Evolutionary conservation across 2,888 invertebrate species (phyloP), one percentile per base, ranked within the genome.

Genomic region (Aphodius granarius): DNA sequence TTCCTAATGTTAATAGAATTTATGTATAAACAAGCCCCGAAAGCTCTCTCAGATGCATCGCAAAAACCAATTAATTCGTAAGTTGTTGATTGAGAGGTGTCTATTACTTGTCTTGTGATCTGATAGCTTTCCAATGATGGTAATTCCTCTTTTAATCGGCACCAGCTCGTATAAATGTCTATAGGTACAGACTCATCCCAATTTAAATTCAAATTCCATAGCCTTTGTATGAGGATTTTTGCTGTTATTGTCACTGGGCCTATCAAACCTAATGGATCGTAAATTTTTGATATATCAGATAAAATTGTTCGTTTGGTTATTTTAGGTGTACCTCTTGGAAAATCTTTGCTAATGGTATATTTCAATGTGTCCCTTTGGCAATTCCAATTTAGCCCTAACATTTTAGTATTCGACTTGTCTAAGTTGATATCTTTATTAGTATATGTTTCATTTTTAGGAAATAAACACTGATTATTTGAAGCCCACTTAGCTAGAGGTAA

Each of bases 1-100:
- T 62, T 62, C 3, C n/a, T 0, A 43, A 13, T 66, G n/a, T 13
- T 21, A 5, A 20, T 15, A 6, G 22, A 21, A 21, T 20, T 63
- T 72, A 75, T 66, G 66, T 77, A 75, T 2, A 76, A 13, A 62
- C 76, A 76, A 15, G 76, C 72, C 1, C 76, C 74, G 21, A 66
- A 76, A 15, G 76, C 74, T 18, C 21, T 71, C 66, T 76, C 74
- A 17, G 73, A 74, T 9, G 74, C 74, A 71, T 76, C 76, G 15
- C 71, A 66, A 17, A 76, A 76, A 19, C 76, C 76, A 18, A 64
- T 20, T 64, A 63, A 65, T 20, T 63, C 63, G 63, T 63, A 63
- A 63, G 1, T 63, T 63, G 62, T 63, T n/a, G 6, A 3, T 19
- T 15, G 63, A 1, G 63, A 17, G 17, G 15, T 19, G 71, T 71